Conservation (phyloP, 2,888 invertebrate genomes). For the Zelleria hepariella region DNA sequence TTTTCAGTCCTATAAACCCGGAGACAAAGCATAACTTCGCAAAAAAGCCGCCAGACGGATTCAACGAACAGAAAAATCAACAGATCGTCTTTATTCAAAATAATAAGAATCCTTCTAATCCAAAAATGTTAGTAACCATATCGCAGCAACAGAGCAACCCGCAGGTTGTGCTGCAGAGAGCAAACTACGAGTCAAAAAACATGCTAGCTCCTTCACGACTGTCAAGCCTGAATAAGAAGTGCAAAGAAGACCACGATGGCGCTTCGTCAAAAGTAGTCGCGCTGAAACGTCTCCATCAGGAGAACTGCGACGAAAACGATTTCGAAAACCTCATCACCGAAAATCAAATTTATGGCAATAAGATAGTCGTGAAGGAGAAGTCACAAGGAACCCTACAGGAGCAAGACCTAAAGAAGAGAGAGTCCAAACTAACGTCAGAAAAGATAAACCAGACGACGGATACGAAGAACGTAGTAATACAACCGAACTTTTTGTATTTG, state of each 20-base stretch:
- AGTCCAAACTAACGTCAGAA: slow-evolving; percentile 22
- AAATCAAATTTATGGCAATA: slow-evolving; percentile 70
- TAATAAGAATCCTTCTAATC: slow-evolving; percentile 41
- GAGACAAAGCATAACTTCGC: slow-evolving; percentile 34
- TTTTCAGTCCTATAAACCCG: slow-evolving; percentile 39
- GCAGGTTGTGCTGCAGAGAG: slow-evolving; percentile 50
- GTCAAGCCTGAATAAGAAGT: slow-evolving; percentile 52
- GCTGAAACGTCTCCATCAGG: slow-evolving; percentile 59
- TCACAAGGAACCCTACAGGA: slow-evolving; percentile 54
- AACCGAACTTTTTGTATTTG: slow-evolving; percentile 59
- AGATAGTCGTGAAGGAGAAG: slow-evolving; percentile 71
- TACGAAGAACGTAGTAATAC: slow-evolving; percentile 48
- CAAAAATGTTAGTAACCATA: slow-evolving; percentile 54
- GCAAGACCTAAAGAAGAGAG: slow-evolving; percentile 46
- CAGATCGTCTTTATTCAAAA: slow-evolving; percentile 49
- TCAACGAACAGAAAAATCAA: slow-evolving; percentile 52
- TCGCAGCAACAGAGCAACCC: slow-evolving; percentile 44
- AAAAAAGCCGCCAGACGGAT: slow-evolving; percentile 37
- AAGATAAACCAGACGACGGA: slow-evolving; percentile 31
- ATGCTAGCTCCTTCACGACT: slow-evolving; percentile 64
- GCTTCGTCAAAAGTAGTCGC: slow-evolving; percentile 60
- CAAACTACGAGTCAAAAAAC: slow-evolving; percentile 59
- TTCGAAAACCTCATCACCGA: slow-evolving; percentile 70
- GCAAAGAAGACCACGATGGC: slow-evolving; percentile 45
- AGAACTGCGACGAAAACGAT: slow-evolving; percentile 65